Conservation (phyloP, 2,113 vertebrate species). For the Oncorhynchus gorbuscha region DNA sequence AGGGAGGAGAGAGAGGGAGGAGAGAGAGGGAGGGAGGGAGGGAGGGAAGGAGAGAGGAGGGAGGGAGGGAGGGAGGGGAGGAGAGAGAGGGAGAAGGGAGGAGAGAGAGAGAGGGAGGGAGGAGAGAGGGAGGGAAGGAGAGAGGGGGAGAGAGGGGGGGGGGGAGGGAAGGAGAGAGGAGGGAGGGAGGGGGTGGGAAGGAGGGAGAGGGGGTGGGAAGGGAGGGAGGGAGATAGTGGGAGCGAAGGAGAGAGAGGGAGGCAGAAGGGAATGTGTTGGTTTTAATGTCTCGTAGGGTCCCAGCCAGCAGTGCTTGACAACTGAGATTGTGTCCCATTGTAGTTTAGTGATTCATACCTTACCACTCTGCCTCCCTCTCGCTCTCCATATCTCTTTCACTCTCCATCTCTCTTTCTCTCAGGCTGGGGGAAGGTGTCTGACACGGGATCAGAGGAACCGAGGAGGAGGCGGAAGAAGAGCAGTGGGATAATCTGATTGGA, state of each 20-base stretch:
- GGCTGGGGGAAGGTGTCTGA: constrained; percentile 70
- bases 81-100: not conserved
- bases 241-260: not conserved
- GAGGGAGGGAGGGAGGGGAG: too few species aligned
- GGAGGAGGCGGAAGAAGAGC: constrained; percentile 59
- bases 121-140: too few species aligned
- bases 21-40: too few species aligned
- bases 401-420: constrained; percentile 65
- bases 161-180: not conserved
- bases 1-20: too few species aligned
- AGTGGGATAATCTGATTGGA: constrained; percentile 58
- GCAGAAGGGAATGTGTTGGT: too few species aligned
- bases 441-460: constrained; percentile 78
- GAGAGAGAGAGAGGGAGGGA: too few species aligned
- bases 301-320: constrained; percentile 29
- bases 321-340: not conserved
- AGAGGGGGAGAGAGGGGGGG: too few species aligned
- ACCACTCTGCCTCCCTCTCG: not conserved
- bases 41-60: too few species aligned
- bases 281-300: constrained; percentile 35
- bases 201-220: too few species aligned
- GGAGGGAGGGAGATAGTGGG: too few species aligned
- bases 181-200: too few species aligned
- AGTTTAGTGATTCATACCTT: constrained; percentile 45
- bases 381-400: constrained; percentile 30